Conservation (phyloP, 1,140 invertebrate genomes). For the Lordiphosa stackelbergi region DNA sequence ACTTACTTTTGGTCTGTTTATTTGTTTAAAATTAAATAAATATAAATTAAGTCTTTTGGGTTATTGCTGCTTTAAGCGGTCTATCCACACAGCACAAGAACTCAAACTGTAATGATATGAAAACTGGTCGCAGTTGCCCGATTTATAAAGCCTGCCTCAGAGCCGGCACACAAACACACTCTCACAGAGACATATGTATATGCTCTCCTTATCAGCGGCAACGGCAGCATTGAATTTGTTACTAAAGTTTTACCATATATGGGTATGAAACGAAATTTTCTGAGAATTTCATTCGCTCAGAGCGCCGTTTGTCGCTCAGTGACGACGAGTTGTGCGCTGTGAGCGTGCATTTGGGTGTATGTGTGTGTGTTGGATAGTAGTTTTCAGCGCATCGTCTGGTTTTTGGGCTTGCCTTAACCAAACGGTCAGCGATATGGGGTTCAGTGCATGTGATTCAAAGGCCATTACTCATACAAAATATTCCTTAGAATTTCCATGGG, state of each 20-base stretch:
- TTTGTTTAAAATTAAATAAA: constrained; percentile 76
- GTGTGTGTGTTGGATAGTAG: constrained; percentile 20
- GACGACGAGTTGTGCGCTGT: constrained; percentile 10
- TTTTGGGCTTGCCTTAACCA: not conserved
- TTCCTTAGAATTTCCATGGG: too few species aligned
- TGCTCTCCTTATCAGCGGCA: constrained; percentile 53
- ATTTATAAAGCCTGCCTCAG: constrained; percentile 66
- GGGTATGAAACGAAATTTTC: constrained; percentile 69
- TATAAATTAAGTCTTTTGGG: constrained; percentile 76
- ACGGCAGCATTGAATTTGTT: constrained; percentile 33
- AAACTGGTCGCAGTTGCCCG: constrained; percentile 69
- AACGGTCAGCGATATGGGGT: too few species aligned
- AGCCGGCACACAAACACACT: constrained; percentile 32
- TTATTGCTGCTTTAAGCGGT: constrained; percentile 61
- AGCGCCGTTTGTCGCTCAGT: constrained; percentile 4
- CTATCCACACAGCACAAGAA: constrained; percentile 76
- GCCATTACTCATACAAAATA: too few species aligned
- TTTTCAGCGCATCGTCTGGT: constrained; percentile 19
- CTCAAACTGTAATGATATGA: constrained; percentile 77
- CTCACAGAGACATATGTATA: not conserved
- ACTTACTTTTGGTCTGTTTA: constrained; percentile 76
- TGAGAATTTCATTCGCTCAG: constrained; percentile 38
- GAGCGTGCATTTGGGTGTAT: not conserved
- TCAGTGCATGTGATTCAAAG: too few species aligned
- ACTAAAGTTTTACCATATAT: constrained; percentile 76